phyloP scores from a whole-genome alignment of 1,140 invertebrate genomes.

The Dryas iulia region DNA sequence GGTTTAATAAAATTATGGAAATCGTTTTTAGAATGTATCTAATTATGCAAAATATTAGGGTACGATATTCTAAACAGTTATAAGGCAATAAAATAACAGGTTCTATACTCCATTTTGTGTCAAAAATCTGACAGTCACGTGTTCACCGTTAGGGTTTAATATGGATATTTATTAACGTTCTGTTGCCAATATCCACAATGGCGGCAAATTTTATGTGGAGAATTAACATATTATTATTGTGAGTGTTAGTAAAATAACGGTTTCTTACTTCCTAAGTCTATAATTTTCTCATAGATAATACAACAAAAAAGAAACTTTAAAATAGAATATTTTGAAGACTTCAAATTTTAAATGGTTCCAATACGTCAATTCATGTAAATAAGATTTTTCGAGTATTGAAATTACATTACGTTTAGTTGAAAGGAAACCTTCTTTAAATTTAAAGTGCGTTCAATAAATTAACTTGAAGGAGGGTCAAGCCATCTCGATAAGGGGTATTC shows the following conservation, averaged over 20 bases:
- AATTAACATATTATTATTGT: not conserved
- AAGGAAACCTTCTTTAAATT: slow-evolving; percentile 11
- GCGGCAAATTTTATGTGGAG: not conserved
- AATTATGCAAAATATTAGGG: slow-evolving; percentile 44
- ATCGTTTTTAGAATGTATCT: slow-evolving; percentile 26
- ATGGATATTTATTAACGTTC: not conserved
- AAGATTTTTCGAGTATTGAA: not conserved
- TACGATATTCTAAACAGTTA: slow-evolving; percentile 46
- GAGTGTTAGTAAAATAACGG: too few species aligned
- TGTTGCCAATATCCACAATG: not conserved
- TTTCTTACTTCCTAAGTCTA: too few species aligned
- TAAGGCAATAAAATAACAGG: slow-evolving; percentile 51
- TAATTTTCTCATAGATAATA: too few species aligned
- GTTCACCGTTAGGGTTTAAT: slow-evolving; percentile 46
- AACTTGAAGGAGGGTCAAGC: slow-evolving; percentile 22
- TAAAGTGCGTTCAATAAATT: slow-evolving; percentile 26
- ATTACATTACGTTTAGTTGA: not conserved
- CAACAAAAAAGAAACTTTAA: too few species aligned
- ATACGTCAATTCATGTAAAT: not conserved
- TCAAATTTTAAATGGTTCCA: too few species aligned
- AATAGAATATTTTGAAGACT: too few species aligned
- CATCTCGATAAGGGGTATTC: slow-evolving; percentile 19
- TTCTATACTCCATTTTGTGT: slow-evolving; percentile 34
- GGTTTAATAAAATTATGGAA: not conserved
- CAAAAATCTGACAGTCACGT: slow-evolving; percentile 40